Percentiles rank a stretch among this genome's conserved stretches.
Evolutionary conservation across 2,888 invertebrate species (phyloP).

Genomic region (Dynastes tityus): DNA sequence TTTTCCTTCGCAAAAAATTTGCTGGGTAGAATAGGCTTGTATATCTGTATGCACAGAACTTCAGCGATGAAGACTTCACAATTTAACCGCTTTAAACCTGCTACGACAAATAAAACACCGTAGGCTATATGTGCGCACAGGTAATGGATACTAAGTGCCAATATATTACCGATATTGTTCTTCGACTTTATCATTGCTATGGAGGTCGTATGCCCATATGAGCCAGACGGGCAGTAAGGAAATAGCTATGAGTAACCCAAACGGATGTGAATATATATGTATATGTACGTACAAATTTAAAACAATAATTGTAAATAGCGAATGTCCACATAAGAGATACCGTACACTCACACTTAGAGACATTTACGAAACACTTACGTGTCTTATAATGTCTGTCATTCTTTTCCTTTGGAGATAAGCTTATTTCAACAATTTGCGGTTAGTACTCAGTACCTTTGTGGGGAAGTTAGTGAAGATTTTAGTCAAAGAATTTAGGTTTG

Average conservation of each 20-base stretch:
- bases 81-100: too few species aligned
- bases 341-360: not conserved
- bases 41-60: too few species aligned
- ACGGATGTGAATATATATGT: constrained; percentile 29
- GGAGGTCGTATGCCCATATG: constrained; percentile 28
- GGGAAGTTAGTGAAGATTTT: too few species aligned
- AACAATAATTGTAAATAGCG: constrained; percentile 31
- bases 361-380: too few species aligned
- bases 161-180: constrained; percentile 6
- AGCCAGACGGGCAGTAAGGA: constrained; percentile 30
- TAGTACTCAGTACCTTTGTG: too few species aligned
- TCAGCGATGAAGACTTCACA: too few species aligned
- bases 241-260: constrained; percentile 36
- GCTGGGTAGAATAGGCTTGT: too few species aligned
- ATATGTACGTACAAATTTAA: constrained; percentile 16
- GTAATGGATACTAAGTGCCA: constrained; percentile 15
- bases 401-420: constrained; percentile 9
- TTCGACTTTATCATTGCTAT: constrained; percentile 22
- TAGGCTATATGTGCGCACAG: not conserved
- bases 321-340: not conserved
- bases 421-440: not conserved
- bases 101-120: not conserved
- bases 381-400: not conserved
- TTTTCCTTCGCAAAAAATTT: too few species aligned
- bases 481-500: too few species aligned